Percentiles rank a stretch among this genome's conserved stretches.
These are phyloP conservation scores for Eulacestoma nigropectus DNA, from an alignment of 2,113 vertebrate species.

Conservation along the genomic window DNA sequence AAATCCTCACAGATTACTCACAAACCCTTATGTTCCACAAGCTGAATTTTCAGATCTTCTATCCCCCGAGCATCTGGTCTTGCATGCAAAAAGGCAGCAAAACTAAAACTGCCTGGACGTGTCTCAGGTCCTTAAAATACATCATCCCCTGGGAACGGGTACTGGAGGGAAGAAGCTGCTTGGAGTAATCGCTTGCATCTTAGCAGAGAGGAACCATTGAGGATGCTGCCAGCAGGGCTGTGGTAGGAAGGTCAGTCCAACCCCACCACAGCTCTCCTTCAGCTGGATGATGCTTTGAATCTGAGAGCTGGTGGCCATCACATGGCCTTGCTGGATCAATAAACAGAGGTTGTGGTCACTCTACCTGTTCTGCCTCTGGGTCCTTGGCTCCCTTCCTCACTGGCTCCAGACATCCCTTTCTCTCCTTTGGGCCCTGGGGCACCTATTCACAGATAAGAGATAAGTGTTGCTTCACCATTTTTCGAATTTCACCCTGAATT, in stretches of 20 bases:
- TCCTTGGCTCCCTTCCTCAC: slow-evolving; percentile 17
- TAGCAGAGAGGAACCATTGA: neutral
- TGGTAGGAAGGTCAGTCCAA: neutral
- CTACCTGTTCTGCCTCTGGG: slow-evolving; percentile 58
- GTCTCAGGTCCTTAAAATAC: neutral
- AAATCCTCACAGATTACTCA: slow-evolving; percentile 29
- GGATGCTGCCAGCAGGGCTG: neutral
- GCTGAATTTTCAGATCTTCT: neutral
- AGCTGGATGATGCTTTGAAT: neutral
- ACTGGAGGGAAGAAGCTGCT: neutral
- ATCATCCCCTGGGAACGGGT: neutral
- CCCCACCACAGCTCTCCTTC: neutral
- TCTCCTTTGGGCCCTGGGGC: slow-evolving; percentile 51
- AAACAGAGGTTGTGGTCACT: neutral
- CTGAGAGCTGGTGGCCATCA: neutral
- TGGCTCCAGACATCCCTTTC: slow-evolving; percentile 19
- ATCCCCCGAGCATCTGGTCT: neutral
- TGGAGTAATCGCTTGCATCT: neutral
- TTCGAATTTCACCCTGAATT: neutral
- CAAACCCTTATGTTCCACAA: neutral
- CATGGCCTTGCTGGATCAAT: neutral
- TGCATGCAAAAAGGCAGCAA: neutral
- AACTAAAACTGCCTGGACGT: neutral
- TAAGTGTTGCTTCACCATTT: neutral
- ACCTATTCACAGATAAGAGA: neutral